A percentile compares a stretch with the other conserved stretches of the same genome.
Conservation (phyloP, 1,140 invertebrate genomes). For the Eueides isabella region DNA sequence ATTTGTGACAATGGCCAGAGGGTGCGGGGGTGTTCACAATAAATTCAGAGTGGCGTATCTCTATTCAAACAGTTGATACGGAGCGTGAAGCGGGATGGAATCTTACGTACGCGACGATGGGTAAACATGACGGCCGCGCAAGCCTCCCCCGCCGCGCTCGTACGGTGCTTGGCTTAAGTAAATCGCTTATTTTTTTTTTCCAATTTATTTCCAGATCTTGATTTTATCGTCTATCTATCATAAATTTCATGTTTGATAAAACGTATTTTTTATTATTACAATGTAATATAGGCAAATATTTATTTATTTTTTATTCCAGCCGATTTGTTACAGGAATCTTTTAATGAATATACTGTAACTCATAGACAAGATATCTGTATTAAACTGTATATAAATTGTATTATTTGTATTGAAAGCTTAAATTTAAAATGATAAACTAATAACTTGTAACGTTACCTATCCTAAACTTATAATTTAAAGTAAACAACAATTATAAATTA, state of each 20-base stretch:
- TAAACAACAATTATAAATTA: too few species aligned
- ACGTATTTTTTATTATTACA: not conserved
- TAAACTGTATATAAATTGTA: too few species aligned
- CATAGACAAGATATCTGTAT: not conserved
- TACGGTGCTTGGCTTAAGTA: not conserved
- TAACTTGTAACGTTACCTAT: too few species aligned
- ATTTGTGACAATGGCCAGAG: constrained; percentile 66
- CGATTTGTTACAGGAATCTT: not conserved
- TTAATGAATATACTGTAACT: not conserved
- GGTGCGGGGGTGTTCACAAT: constrained; percentile 59
- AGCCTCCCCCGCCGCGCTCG: constrained; percentile 13
- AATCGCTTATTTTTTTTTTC: not conserved
- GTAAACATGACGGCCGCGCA: constrained; percentile 56
- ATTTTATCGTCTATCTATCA: not conserved
- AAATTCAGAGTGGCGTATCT: constrained; percentile 76
- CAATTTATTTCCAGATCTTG: not conserved
- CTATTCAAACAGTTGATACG: constrained; percentile 80
- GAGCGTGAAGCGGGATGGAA: constrained; percentile 70
- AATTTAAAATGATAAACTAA: not conserved
- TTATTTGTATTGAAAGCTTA: not conserved
- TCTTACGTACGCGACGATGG: constrained; percentile 68
- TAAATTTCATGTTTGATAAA: not conserved
- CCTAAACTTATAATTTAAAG: too few species aligned
- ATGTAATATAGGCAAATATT: too few species aligned
- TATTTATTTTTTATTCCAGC: too few species aligned